A percentile compares a stretch with the other conserved stretches of the same genome.
Conservation (phyloP, 2,113 vertebrate species). For the Nesogale talazaci region DNA sequence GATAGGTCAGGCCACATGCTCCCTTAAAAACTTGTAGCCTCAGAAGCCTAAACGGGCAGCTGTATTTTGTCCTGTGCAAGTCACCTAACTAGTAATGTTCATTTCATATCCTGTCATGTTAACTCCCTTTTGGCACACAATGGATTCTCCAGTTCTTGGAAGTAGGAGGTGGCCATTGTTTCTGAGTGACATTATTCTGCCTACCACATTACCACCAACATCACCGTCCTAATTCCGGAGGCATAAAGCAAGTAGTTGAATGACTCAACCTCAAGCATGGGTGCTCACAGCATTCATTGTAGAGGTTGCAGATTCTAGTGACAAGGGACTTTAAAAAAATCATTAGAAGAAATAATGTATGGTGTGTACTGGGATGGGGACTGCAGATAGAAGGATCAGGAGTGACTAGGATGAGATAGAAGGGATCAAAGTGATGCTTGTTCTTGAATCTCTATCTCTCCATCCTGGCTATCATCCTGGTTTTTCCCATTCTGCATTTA, state of each 20-base stretch:
- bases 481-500: too few relatives aligned
- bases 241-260: neutral
- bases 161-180: neutral
- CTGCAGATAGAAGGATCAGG: neutral
- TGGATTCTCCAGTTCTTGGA: neutral
- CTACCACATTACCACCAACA: neutral
- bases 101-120: neutral
- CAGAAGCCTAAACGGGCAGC: too few relatives aligned
- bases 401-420: neutral
- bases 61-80: too few relatives aligned
- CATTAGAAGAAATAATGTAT: neutral
- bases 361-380: neutral
- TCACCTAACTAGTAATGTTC: too few relatives aligned
- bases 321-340: neutral
- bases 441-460: neutral
- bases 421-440: neutral
- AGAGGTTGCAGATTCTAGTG: neutral
- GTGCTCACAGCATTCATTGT: neutral
- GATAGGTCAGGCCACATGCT: too few relatives aligned
- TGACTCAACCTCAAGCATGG: neutral
- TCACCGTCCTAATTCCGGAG: neutral
- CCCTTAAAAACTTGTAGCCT: too few relatives aligned
- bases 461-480: too few relatives aligned
- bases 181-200: neutral
- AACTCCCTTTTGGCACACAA: neutral